These are phyloP conservation scores for Danio albolineatus DNA, from an alignment of 2,797 vertebrate species.

Conservation along the genomic window DNA sequence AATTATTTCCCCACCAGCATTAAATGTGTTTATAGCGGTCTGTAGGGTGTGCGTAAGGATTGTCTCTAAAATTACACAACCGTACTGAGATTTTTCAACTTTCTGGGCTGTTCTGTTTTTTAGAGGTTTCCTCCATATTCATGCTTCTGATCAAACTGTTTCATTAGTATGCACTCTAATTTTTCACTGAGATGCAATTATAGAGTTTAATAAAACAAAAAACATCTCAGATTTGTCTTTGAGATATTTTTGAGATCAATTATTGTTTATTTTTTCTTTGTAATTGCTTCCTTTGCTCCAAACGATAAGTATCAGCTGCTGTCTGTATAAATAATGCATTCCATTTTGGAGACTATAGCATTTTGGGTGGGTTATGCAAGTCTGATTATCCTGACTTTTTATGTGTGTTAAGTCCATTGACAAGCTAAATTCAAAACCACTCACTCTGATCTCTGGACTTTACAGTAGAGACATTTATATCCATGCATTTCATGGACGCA, in stretches of 20 bases:
- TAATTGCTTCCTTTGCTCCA: not conserved
- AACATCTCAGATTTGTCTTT: not conserved
- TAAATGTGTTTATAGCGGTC: not conserved
- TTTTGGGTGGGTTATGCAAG: not conserved
- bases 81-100: not conserved
- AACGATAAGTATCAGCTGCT: not conserved
- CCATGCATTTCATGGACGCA: not conserved
- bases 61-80: slow-evolving; percentile 17
- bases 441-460: not conserved
- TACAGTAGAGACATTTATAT: not conserved
- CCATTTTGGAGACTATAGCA: not conserved
- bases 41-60: slow-evolving; percentile 6
- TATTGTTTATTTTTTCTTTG: not conserved
- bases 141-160: not conserved
- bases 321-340: slow-evolving; percentile 2
- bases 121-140: not conserved
- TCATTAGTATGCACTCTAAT: not conserved
- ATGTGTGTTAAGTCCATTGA: not conserved
- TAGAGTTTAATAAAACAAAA: no score
- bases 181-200: not conserved
- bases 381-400: not conserved
- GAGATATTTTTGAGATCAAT: not conserved
- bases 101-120: not conserved
- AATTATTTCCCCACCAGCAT: slow-evolving; percentile 30
- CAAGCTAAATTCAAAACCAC: not conserved